A percentile compares a stretch with the other conserved stretches of the same genome.
phyloP scores from a whole-genome alignment of 2,797 vertebrate genomes.

The Pseudochirops corinnae region DNA sequence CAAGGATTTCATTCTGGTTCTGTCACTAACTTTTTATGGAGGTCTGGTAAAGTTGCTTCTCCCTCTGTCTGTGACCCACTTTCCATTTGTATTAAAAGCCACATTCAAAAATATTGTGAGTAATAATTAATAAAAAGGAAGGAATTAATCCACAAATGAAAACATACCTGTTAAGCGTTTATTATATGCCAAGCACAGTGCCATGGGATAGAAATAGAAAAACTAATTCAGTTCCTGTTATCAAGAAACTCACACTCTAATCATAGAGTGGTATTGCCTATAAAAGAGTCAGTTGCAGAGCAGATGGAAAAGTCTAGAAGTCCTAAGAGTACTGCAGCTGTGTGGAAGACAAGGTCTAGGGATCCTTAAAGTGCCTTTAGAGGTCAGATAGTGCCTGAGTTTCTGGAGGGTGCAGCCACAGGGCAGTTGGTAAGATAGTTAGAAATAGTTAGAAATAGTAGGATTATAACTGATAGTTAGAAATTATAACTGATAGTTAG shows the following conservation, averaged over 20 bases:
- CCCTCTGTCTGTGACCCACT: neutral
- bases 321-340: neutral
- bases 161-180: neutral
- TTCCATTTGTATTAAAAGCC: slow-evolving; percentile 3
- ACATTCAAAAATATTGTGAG: neutral
- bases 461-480: too few species aligned
- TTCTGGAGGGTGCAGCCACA: neutral
- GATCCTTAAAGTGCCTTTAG: too few species aligned
- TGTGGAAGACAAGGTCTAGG: neutral
- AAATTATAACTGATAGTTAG: too few species aligned
- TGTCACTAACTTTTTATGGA: slow-evolving; percentile 35
- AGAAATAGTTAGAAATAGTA: too few species aligned
- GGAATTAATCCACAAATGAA: neutral
- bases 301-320: neutral
- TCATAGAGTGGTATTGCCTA: neutral
- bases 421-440: neutral
- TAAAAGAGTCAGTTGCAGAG: neutral
- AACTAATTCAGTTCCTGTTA: neutral
- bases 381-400: neutral
- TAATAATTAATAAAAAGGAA: neutral
- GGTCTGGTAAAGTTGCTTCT: slow-evolving; percentile 12
- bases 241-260: neutral
- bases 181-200: neutral
- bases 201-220: neutral
- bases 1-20: neutral